These are phyloP conservation scores for Stenichneumon culpator DNA, from an alignment of 2,888 invertebrate species.

Conservation along the genomic window DNA sequence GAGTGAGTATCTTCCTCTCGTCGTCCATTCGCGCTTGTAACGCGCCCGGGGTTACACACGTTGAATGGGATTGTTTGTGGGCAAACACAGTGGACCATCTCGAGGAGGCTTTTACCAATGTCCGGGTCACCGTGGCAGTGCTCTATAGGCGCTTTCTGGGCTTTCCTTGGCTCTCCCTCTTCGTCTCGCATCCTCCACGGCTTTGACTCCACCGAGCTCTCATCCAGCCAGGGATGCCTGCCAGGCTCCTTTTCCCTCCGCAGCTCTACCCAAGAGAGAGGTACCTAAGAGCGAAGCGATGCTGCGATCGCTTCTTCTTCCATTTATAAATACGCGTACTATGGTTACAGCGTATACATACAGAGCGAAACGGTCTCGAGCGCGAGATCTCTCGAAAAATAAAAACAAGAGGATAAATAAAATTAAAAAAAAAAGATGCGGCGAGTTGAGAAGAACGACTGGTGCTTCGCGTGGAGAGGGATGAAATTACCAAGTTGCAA, in stretches of 20 bases:
- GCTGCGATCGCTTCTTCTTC: constrained; percentile 5
- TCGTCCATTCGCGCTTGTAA: constrained; percentile 45
- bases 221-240: background rate
- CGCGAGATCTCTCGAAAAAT: constrained; percentile 45
- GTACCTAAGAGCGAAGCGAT: background rate
- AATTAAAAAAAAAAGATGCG: constrained; percentile 24
- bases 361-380: constrained; percentile 46
- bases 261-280: background rate
- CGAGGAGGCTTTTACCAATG: constrained; percentile 70
- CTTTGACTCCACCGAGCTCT: constrained; percentile 17
- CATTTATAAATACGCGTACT: constrained; percentile 16
- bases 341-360: constrained; percentile 7
- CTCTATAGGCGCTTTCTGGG: constrained; percentile 43
- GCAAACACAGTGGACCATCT: constrained; percentile 75
- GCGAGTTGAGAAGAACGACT: constrained; percentile 30
- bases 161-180: constrained; percentile 41
- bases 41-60: constrained; percentile 69
- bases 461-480: constrained; percentile 57
- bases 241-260: background rate
- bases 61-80: constrained; percentile 80
- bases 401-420: constrained; percentile 41
- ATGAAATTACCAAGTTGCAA: constrained; percentile 84
- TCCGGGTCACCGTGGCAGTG: constrained; percentile 62
- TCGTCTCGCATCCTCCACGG: background rate
- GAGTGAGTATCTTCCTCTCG: constrained; percentile 59